Base-by-base conservation (phyloP, 2,797 vertebrate species). In the Onychomys leucogaster region DNA sequence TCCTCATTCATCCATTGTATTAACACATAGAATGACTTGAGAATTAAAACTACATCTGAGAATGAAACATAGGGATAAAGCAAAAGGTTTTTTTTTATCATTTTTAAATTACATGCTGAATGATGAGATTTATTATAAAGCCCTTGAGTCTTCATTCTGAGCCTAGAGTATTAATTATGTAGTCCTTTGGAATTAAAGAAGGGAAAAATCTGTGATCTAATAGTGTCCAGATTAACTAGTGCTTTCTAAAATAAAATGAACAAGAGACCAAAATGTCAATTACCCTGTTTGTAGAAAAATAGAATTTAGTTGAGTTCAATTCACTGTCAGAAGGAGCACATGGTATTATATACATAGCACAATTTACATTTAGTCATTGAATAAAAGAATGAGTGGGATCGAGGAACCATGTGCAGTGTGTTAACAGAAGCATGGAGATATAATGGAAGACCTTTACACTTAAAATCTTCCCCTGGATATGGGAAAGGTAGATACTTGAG, bases 1-100 rank as follows among this genome's bases (percentile, higher is more conserved):
- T 52, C 78, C 81, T 88, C 89, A 90, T 52, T 78, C 46, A 78
- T 67, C 55, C 43, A 55, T 27, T 0, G 0, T 90, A 88, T 90
- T 94, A 92, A 71, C 93, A 92, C 49, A 32, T 77, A 85, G 89
- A 77, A 83, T 91, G 78, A 95, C 91, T 87, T 94, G 69, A 94
- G 76, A 95, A 89, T 95, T 81, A 77, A 94, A 95, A 81, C 91
- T 25, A 59, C 41, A 34, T 71, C 14, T 90, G 52, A 75, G 52
- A n/a, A 94, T 75, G 81, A 46, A 91, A 0, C 43, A 43, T 0
- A 80, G 65, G 27, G 11, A 57, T 95, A 41, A 55, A 23, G 67
- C 67, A 95, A 94, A 57, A 4, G n/a, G n/a, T 19, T 88, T 90
- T 75, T n/a, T n/a, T n/a, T n/a, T n/a, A 17, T 55, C 43, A 59